A percentile compares a stretch with the other conserved stretches of the same genome.
phyloP scores from a whole-genome alignment of 2,888 invertebrate species.

The Harpalus rubripes region DNA sequence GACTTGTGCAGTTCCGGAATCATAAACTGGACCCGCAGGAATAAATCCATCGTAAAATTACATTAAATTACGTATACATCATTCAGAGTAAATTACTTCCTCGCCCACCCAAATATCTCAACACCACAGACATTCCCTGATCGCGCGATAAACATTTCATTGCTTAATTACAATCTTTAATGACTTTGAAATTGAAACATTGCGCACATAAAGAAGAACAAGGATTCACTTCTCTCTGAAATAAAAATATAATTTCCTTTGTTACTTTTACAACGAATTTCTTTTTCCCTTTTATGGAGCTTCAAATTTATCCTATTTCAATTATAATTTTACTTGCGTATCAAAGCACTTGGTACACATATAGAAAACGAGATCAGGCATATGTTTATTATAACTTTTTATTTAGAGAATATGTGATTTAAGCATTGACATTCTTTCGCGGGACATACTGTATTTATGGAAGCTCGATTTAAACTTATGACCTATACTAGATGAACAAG shows the following conservation, averaged over 20 bases:
- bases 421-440: too few relatives aligned
- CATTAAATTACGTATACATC: slow-evolving; percentile 55
- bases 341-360: too few relatives aligned
- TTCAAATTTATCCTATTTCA: too few relatives aligned
- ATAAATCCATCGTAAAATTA: slow-evolving; percentile 55
- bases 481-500: too few relatives aligned
- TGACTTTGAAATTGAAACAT: slow-evolving; percentile 27
- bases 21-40: slow-evolving; percentile 45
- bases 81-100: slow-evolving; percentile 49
- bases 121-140: slow-evolving; percentile 12
- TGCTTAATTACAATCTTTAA: slow-evolving; percentile 38
- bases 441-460: too few relatives aligned
- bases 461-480: too few relatives aligned
- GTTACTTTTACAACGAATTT: too few relatives aligned
- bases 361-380: too few relatives aligned
- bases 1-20: slow-evolving; percentile 51
- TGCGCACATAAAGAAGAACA: neutral
- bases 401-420: too few relatives aligned
- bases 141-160: slow-evolving; percentile 40
- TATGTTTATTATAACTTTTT: too few relatives aligned
- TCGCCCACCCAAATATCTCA: slow-evolving; percentile 19
- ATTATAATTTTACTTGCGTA: too few relatives aligned
- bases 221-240: neutral
- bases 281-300: too few relatives aligned
- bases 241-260: neutral